Evolutionary conservation across 2,888 invertebrate genomes (phyloP).

Genomic region (Phortica magna): DNA sequence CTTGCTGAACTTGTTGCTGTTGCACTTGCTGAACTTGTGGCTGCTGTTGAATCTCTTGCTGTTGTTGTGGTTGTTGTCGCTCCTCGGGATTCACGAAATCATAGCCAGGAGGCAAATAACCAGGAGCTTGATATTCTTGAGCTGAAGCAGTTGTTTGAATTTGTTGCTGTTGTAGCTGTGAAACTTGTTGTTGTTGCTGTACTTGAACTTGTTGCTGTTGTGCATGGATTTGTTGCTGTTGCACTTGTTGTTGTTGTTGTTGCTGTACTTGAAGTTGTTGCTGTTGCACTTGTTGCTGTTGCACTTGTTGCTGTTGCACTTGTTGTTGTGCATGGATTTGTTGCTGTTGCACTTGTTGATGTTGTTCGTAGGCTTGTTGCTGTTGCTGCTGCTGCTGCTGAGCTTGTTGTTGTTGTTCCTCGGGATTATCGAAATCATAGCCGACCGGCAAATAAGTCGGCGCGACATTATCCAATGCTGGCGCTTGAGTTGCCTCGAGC

Average conservation of each 20-base stretch:
- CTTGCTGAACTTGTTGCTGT: no score
- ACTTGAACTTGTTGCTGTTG: conserved; percentile 36
- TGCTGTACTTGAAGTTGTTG: conserved; percentile 1
- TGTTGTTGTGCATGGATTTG: conserved; percentile 38
- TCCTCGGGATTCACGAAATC: conserved; percentile 24
- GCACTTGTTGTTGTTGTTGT: not conserved
- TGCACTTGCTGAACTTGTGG: not conserved
- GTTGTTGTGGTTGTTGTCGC: conserved; percentile 32
- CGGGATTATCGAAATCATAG: conserved; percentile 46
- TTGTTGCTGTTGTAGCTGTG: conserved; percentile 24
- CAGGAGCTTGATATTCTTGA: conserved; percentile 15
- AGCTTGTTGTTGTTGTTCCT: conserved; percentile 30
- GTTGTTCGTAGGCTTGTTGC: not conserved
- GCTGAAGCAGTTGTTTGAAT: conserved; percentile 15
- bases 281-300: conserved; percentile 32
- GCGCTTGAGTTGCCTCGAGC: not conserved
- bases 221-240: conserved; percentile 16
- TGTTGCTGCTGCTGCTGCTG: conserved; percentile 5
- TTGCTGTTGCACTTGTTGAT: conserved; percentile 14
- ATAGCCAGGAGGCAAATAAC: conserved; percentile 26
- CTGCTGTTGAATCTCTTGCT: conserved; percentile 3
- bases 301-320: conserved; percentile 28
- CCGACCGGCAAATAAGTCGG: conserved; percentile 42
- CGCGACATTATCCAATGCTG: not conserved
- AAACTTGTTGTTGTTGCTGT: conserved; percentile 30